Base-by-base conservation (phyloP, 2,888 invertebrate species). In the Leptinotarsa rubiginosa region DNA sequence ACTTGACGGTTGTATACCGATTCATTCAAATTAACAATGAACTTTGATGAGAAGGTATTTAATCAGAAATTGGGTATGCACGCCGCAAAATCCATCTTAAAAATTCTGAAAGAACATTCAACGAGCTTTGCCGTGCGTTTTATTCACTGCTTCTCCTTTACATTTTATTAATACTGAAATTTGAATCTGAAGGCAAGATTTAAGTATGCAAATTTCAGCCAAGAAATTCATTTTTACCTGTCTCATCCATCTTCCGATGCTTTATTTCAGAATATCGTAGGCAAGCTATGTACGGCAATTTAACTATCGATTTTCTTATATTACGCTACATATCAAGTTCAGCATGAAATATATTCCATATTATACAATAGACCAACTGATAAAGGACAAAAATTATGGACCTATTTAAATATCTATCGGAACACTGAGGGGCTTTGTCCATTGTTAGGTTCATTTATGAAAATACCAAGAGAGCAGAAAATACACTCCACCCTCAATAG, bases 211-310 rank as follows among this genome's bases (percentile, higher is more conserved):
- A 62, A 62, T 62, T 62, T 41, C 41, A 31, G 3, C 62, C 31
- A 62, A 41, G 41, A 25, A 62, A 62, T 62, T 41, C 22, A 62
- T 62, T 62, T 62, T 31, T 62, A 62, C 62, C 62, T 62, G 62
- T 41, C 62, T 62, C 62, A 62, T 62, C 62, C 62, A 41, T 62
- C 62, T 62, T 62, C 25, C n/a, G 16, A 62, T 62, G 41, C 62
- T 62, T 62, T 62, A 62, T 62, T 62, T 62, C 62, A 13, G 62
- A 62, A 62, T 25, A 62, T 31, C n/a, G 62, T 41, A 62, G 62
- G 62, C 31, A 41, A 31, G 62, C 41, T 62, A 62, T 31, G 41
- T 31, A 41, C 62, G 62, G 62, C 62, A 62, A 62, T 62, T 62
- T 62, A 5, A 10, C 31, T n/a, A 62, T 62, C 62, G 62, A 62